Base-by-base conservation (phyloP, 2,888 invertebrate species). In the Opisthograptis luteolata region DNA sequence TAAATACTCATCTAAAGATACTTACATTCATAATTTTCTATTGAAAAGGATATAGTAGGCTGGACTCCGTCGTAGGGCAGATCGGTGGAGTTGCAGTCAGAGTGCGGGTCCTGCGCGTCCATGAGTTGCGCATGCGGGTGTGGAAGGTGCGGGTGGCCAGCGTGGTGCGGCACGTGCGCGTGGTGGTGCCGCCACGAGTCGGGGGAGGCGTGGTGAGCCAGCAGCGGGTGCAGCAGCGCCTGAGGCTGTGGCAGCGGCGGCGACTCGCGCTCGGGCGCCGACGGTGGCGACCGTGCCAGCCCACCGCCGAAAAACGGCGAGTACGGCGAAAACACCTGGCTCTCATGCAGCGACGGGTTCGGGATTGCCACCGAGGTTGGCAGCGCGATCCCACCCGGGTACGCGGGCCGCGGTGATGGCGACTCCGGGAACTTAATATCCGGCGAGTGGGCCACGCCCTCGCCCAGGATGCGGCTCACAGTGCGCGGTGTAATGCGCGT, bases 351-450 rank as follows among this genome's bases (percentile, higher is more conserved):
- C 79, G 97, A 96, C 50, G 98, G 98, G 87, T 98, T 98, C 53
- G 98, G 97, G 83, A 98, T 98, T 81, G 98, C 98, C 77, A 98
- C 98, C 57, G 97, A 96, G 53, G 98, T 98, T 64, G 98, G 98
- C 81, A 98, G 92, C 73, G 97, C 96, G 90, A 97, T 93, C 91
- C 97, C 96, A 48, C 97, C 95, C 42, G 96, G 96, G 68, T 94
- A 93, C 81, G 35, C 3, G 3, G 95, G 94, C 83, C 94, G 91
- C 71, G 95, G 93, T 72, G 96, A 93, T 59, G 95, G 95, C 42
- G 96, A 95, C 66, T 94, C 93, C 67, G 92, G 81, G 79, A 92
- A 84, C 73, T 87, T 87, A 70, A 80, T 83, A 72, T 88, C 93
- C 43, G 93, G 93, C 52, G 94, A 94, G 68, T 94, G 94, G 43